Base-by-base conservation (phyloP, 2,888 invertebrate species). In the Drosophila meridiana region DNA sequence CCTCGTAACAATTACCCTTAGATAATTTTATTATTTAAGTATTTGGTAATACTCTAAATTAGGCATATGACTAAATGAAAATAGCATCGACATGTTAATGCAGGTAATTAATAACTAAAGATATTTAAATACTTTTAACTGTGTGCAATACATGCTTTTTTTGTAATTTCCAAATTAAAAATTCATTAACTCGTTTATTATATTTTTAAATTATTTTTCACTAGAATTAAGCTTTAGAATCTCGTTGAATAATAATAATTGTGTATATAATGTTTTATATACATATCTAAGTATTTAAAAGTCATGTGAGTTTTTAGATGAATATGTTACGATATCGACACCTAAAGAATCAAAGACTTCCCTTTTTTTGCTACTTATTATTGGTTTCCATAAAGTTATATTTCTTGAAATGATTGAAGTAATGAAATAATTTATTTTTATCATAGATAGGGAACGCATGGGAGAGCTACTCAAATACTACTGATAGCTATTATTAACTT, bases 61-160 rank as follows among this genome's bases (percentile, higher is more conserved):
- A 9, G 38, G 36, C 28, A 40, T 14, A 40, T 68, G 50, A 30
- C 20, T 52, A 30, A 64, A 47, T 53, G 57, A 5, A 57, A 42
- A 43, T 32, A 7, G 1, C 38, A n/a, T 53, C n/a, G 8, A 56
- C 6, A 30, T 40, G n/a, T n/a, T 11, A 2, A 11, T 40, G 20
- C 14, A 30, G 13, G 11, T 26, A 36, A 3, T 36, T 0, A n/a
- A 30, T 28, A 30, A 3, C 3, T 20, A 43, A n/a, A 30, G 9
- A n/a, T 43, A 20, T 20, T 4, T 20, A 20, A 9, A 4, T 20
- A 14, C 3, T 3, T 20, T 1, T 20, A 20, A 20, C 20, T 20
- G 1, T 20, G 20, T 20, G 20, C 20, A 20, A 20, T 20, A 20
- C 20, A 20, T 20, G 20, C 1, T 20, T 20, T 0, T 20, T 20